Evolutionary conservation across 2,113 vertebrate genomes (phyloP).

Genomic region (Hydropotes inermis): DNA sequence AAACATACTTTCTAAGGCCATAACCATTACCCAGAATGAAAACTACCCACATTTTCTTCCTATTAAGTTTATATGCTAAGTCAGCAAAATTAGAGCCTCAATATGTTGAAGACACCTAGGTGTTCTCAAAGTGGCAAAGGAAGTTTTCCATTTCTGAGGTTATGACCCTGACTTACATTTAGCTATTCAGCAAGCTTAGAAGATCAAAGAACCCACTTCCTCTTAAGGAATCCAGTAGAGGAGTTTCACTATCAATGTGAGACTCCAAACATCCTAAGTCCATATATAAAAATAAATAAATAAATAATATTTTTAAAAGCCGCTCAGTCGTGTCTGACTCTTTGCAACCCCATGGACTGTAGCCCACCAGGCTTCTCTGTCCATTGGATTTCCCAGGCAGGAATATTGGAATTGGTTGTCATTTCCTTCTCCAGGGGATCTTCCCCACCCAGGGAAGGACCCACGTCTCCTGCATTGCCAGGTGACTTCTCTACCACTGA

Average conservation of each 20-base stretch:
- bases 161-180: neutral
- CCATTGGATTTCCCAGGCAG: neutral
- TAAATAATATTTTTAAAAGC: neutral
- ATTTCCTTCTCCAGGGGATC: neutral
- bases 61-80: slow-evolving; percentile 35
- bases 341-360: neutral
- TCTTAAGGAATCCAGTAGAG: neutral
- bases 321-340: accelerated
- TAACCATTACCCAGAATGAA: neutral
- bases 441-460: neutral
- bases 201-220: neutral
- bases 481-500: neutral
- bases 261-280: neutral
- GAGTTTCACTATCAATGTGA: neutral
- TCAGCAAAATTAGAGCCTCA: neutral
- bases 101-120: neutral
- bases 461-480: neutral
- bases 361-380: neutral
- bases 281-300: neutral
- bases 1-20: neutral
- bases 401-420: neutral
- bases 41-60: neutral
- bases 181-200: neutral
- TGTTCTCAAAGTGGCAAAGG: slow-evolving; percentile 11
- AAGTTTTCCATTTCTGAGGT: neutral